Base-by-base conservation (phyloP, 1,140 invertebrate genomes). In the Trissolcus basalis region DNA sequence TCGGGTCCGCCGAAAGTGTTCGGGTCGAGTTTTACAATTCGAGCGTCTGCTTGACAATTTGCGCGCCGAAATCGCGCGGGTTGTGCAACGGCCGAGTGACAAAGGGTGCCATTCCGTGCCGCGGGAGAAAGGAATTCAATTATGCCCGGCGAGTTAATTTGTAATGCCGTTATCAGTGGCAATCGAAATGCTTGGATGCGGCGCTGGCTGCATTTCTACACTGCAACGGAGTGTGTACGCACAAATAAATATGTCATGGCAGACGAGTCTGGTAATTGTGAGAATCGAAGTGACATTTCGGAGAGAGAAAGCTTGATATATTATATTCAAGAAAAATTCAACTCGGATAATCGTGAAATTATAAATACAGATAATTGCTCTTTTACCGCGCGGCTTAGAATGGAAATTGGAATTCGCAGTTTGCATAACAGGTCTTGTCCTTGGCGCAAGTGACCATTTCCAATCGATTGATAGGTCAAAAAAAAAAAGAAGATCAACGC, bases 211-310 rank as follows among this genome's bases (percentile, higher is more conserved):
- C 73, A 53, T 63, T 67, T 71, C 67, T 60, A 60, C 47, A 53
- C 64, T 51, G 69, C 69, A 59, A 60, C 47, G 9, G 19, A n/a
- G n/a, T n/a, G n/a, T 49, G 41, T 45, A 61, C 51, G 50, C 41
- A 61, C 75, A 69, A 77, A 77, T 70, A 77, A 71, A 78, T 78
- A 78, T 74, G 77, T 78, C 77, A 78, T 68, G 77, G 77, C 77
- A 79, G 77, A 79, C 77, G 77, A 79, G 77, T 75, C 65, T 54
- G 67, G 76, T 67, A 73, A 73, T 79, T 77, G 75, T 80, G 79
- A 79, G 79, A 78, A 82, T 79, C 64, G 67, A 81, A 72, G 75
- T 80, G 81, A 81, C 77, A 79, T 80, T 79, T 82, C 75, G 73
- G 70, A 73, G 77, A 80, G 78, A 81, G 78, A 79, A 79, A 79